A percentile compares a stretch with the other conserved stretches of the same genome.
phyloP scores from a whole-genome alignment of 2,113 vertebrate genomes.

The Pionites leucogaster region DNA sequence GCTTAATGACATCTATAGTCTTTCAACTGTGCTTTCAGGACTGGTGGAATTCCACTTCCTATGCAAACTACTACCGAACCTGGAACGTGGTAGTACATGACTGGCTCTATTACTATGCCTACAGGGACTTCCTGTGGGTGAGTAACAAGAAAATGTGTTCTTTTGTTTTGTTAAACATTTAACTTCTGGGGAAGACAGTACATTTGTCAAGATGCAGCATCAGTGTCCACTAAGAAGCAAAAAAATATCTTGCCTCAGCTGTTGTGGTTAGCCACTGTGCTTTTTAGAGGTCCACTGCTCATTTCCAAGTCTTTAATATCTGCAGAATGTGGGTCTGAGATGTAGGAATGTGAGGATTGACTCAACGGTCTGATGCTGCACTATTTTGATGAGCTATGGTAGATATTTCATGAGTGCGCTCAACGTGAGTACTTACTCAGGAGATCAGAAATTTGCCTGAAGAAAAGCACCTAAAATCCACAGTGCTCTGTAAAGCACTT shows the following conservation, averaged over 20 bases:
- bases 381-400: not conserved
- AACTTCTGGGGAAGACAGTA: not conserved
- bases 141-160: constrained; percentile 10
- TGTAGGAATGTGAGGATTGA: not conserved
- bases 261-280: not conserved
- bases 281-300: not conserved
- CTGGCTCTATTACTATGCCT: constrained; percentile 86
- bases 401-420: not conserved
- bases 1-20: not conserved
- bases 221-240: not conserved
- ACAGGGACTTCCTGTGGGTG: constrained; percentile 85
- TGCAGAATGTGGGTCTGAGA: not conserved
- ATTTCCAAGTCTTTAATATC: not conserved
- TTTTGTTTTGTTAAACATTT: not conserved
- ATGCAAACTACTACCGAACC: constrained; percentile 84
- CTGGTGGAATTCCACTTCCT: constrained; percentile 90
- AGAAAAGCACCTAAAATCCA: not conserved
- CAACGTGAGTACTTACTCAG: not conserved
- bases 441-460: not conserved
- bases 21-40: constrained; percentile 70
- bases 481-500: not conserved
- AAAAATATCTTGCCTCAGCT: not conserved
- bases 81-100: constrained; percentile 88
- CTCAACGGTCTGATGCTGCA: not conserved
- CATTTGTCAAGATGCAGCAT: not conserved